phyloP scores from a whole-genome alignment of 2,113 vertebrate genomes.

The Brachirus orientalis region DNA sequence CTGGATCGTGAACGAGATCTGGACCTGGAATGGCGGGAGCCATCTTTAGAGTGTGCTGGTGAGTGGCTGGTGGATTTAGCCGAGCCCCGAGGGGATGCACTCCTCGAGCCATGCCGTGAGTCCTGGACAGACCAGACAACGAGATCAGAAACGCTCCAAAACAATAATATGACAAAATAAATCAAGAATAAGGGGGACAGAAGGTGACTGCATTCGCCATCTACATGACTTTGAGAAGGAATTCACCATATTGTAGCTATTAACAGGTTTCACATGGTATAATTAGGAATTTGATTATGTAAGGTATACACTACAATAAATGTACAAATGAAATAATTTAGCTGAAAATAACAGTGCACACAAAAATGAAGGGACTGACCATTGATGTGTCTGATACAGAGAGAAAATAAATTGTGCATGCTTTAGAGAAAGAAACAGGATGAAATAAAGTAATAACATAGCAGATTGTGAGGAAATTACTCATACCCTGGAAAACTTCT shows the following conservation, averaged over 20 bases:
- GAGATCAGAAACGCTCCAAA: constrained; percentile 82
- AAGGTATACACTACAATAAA: constrained; percentile 22
- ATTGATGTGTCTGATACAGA: constrained; percentile 59
- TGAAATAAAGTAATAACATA: constrained; percentile 87
- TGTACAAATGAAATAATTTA: constrained; percentile 44
- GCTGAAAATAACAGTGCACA: constrained; percentile 37
- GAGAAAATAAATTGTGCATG: constrained; percentile 63
- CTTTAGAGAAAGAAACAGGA: constrained; percentile 72
- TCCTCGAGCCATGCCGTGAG: constrained; percentile 87
- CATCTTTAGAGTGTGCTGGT: constrained; percentile 68
- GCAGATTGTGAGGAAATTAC: constrained; percentile 73
- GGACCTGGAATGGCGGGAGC: constrained; percentile 84
- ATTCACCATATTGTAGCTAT: constrained; percentile 18
- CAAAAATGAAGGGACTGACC: constrained; percentile 43
- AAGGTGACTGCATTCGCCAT: constrained; percentile 38
- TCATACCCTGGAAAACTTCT: constrained; percentile 77
- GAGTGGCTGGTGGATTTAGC: constrained; percentile 65
- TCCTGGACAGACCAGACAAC: constrained; percentile 88
- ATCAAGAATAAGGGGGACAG: constrained; percentile 28
- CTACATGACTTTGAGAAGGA: constrained; percentile 42
- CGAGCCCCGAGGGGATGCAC: constrained; percentile 71
- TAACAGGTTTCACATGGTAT: constrained; percentile 36
- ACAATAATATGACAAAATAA: constrained; percentile 1
- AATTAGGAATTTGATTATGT: constrained; percentile 7
- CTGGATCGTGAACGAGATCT: constrained; percentile 79